Evolutionary conservation across 1,140 invertebrate species (phyloP).

Genomic region (Meloidogyne floridensis): DNA sequence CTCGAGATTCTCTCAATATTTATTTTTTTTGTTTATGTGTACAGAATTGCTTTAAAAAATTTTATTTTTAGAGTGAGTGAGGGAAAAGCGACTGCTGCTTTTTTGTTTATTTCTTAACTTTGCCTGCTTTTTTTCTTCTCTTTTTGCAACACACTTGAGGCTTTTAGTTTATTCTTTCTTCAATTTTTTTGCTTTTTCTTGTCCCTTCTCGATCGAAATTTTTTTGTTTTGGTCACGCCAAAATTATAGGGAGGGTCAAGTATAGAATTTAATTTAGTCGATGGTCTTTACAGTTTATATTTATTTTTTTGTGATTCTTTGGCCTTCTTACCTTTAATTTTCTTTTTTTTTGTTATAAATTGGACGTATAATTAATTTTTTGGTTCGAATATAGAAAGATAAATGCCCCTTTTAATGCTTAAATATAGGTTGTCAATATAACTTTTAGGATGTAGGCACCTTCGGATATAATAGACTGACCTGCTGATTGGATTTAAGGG

Average conservation of each 20-base stretch:
- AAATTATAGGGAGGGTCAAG: background rate
- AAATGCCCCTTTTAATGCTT: no score
- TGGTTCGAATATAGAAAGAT: no score
- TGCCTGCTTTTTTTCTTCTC: background rate
- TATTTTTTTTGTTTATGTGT: background rate
- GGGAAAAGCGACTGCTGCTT: background rate
- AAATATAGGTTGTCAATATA: no score
- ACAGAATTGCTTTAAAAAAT: background rate
- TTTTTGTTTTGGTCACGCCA: conserved; percentile 5
- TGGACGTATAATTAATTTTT: no score
- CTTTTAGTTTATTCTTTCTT: background rate
- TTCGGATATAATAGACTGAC: no score
- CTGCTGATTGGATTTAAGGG: no score
- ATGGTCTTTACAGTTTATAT: background rate
- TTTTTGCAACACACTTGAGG: conserved; percentile 6
- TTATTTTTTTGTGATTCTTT: background rate
- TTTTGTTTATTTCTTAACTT: background rate
- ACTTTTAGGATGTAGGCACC: no score
- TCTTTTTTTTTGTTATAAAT: no score
- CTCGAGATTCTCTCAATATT: background rate
- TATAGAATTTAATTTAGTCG: background rate
- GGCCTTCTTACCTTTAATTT: no score
- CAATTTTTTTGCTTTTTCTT: background rate
- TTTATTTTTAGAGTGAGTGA: background rate
- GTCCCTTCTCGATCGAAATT: background rate